A percentile compares a stretch with the other conserved stretches of the same genome.
Conservation (phyloP, 2,797 vertebrate species). For the Diplodus sargus region DNA sequence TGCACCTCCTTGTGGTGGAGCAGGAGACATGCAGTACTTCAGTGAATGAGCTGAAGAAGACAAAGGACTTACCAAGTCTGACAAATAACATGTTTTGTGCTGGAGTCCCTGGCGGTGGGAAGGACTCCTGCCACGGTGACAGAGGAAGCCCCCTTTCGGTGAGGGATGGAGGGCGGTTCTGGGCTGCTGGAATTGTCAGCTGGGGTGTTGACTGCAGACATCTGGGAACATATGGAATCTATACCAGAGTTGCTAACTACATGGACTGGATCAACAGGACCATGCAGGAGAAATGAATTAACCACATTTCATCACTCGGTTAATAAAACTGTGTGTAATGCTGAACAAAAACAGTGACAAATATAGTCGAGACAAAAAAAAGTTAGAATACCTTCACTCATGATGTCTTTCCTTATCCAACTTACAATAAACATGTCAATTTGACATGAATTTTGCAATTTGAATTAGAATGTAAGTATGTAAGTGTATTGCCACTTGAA, state of each 20-base stretch:
- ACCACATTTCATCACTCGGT: background rate
- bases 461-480: too few species aligned
- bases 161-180: constrained; percentile 20
- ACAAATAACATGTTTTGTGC: constrained; percentile 83
- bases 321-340: background rate
- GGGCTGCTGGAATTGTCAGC: constrained; percentile 80
- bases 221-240: constrained; percentile 68
- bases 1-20: constrained; percentile 66
- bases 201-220: constrained; percentile 70
- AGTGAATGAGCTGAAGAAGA: accelerated
- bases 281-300: constrained; percentile 66
- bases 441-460: too few species aligned
- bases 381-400: background rate
- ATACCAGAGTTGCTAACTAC: constrained; percentile 75
- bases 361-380: background rate
- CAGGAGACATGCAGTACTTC: constrained; percentile 55
- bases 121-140: constrained; percentile 76
- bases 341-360: background rate
- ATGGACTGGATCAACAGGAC: constrained; percentile 74
- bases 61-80: accelerated
- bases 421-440: background rate
- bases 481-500: too few species aligned
- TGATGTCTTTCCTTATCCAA: background rate
- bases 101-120: constrained; percentile 59
- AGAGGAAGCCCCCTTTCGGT: constrained; percentile 64